Conservation (phyloP, 2,888 invertebrate genomes). For the Drosophila mimica region DNA sequence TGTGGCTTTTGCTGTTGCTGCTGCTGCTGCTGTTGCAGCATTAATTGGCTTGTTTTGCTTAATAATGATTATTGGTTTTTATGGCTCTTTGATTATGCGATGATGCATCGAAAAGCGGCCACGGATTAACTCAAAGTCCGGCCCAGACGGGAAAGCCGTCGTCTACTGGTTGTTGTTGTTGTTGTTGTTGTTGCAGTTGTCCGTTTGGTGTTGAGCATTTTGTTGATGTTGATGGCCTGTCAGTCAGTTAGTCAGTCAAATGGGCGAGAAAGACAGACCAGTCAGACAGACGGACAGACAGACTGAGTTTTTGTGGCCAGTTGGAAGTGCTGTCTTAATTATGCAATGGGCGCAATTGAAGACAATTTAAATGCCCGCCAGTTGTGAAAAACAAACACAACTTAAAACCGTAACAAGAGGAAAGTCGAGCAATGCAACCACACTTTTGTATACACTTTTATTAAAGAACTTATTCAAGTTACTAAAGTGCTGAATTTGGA, state of each 20-base stretch:
- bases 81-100: constrained; percentile 80
- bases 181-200: constrained; percentile 19
- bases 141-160: constrained; percentile 49
- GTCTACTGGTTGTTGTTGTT: not conserved
- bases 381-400: constrained; percentile 77
- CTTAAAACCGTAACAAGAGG: constrained; percentile 23
- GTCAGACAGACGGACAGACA: constrained; percentile 2
- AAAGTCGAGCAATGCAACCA: constrained; percentile 26
- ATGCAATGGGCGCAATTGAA: constrained; percentile 78
- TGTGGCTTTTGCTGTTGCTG: constrained; percentile 30
- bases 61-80: constrained; percentile 81
- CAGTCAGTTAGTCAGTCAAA: constrained; percentile 68
- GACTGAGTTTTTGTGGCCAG: constrained; percentile 50
- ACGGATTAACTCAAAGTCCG: constrained; percentile 54
- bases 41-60: constrained; percentile 80
- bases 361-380: constrained; percentile 74
- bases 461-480: not conserved
- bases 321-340: constrained; percentile 74
- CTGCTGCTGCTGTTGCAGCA: constrained; percentile 51
- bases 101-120: constrained; percentile 74
- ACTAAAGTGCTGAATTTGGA: not conserved
- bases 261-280: constrained; percentile 32
- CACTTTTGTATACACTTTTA: constrained; percentile 34
- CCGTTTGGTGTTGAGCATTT: constrained; percentile 63
- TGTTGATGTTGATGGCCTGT: constrained; percentile 75